phyloP scores from a whole-genome alignment of 2,888 invertebrate genomes.

The Aethes cnicana region DNA sequence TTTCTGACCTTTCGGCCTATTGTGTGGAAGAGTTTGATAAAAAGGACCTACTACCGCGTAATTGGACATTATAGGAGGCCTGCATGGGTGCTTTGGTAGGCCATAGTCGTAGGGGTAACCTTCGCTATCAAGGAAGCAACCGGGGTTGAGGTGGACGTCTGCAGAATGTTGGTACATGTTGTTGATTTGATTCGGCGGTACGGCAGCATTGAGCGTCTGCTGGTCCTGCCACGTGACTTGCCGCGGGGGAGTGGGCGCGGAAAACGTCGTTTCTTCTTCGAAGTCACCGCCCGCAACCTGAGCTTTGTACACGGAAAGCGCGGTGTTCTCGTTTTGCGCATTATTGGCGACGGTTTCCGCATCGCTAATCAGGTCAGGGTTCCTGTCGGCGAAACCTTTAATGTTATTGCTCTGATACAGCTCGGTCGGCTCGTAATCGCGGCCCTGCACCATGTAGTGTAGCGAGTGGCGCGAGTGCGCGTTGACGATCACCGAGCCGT shows the following conservation, averaged over 20 bases:
- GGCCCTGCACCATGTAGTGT: constrained; percentile 75
- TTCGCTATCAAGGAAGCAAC: constrained; percentile 89
- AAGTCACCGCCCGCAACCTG: constrained; percentile 65
- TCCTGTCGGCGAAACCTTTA: constrained; percentile 84
- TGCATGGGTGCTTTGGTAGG: constrained; percentile 84
- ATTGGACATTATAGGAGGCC: constrained; percentile 72
- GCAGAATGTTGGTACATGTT: constrained; percentile 85
- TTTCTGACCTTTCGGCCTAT: constrained; percentile 83
- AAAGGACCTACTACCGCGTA: constrained; percentile 77
- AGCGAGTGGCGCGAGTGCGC: constrained; percentile 83
- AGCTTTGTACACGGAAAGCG: constrained; percentile 71
- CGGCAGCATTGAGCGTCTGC: constrained; percentile 68
- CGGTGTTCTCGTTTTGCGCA: constrained; percentile 72
- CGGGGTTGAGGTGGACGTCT: constrained; percentile 88
- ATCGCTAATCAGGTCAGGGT: constrained; percentile 91
- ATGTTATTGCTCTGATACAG: constrained; percentile 74
- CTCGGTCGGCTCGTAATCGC: constrained; percentile 82
- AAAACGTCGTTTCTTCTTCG: constrained; percentile 72
- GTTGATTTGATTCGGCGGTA: constrained; percentile 75
- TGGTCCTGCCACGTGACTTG: constrained; percentile 83
- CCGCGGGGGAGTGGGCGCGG: constrained; percentile 67
- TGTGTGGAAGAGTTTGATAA: constrained; percentile 90
- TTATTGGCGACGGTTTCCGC: constrained; percentile 84
- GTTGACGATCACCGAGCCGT: constrained; percentile 78
- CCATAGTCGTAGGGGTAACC: constrained; percentile 91